phyloP scores from a whole-genome alignment of 2,797 vertebrate species.

The Sebastes alutus region DNA sequence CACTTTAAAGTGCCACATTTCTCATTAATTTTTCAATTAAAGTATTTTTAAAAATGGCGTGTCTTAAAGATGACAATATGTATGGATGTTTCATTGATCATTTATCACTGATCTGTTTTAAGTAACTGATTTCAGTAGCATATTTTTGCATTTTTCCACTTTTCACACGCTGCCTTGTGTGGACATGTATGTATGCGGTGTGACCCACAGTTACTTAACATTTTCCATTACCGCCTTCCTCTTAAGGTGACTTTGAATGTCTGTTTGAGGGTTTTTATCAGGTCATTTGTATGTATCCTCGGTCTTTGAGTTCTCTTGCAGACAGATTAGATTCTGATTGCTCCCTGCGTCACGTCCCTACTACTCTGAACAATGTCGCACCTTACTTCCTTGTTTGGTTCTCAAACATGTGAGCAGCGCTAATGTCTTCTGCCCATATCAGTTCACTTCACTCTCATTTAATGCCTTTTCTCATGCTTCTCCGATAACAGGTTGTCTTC shows the following conservation, averaged over 20 bases:
- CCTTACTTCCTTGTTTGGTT: conserved; percentile 51
- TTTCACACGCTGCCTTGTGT: neutral
- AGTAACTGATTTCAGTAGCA: neutral
- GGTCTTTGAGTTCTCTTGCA: conserved; percentile 20
- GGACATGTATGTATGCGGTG: neutral
- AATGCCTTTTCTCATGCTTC: conserved; percentile 51
- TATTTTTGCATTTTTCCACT: neutral
- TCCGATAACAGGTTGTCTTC: conserved; percentile 29
- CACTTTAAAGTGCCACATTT: no score
- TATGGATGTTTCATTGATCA: no score
- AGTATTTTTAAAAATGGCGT: rapidly evolving
- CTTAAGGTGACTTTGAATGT: conserved; percentile 55
- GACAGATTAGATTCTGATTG: conserved; percentile 59
- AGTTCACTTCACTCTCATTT: conserved; percentile 31
- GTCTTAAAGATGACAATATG: no score
- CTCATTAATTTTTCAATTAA: no score
- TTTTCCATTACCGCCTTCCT: conserved; percentile 7
- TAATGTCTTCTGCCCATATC: conserved; percentile 27
- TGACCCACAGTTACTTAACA: conserved; percentile 19
- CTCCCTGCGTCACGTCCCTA: neutral
- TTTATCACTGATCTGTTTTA: neutral
- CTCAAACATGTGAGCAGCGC: conserved; percentile 23
- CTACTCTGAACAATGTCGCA: conserved; percentile 25
- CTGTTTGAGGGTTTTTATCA: conserved; percentile 36
- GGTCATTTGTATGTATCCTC: conserved; percentile 49